phyloP scores from a whole-genome alignment of 2,797 vertebrate genomes.

The Pelochelys cantorii region DNA sequence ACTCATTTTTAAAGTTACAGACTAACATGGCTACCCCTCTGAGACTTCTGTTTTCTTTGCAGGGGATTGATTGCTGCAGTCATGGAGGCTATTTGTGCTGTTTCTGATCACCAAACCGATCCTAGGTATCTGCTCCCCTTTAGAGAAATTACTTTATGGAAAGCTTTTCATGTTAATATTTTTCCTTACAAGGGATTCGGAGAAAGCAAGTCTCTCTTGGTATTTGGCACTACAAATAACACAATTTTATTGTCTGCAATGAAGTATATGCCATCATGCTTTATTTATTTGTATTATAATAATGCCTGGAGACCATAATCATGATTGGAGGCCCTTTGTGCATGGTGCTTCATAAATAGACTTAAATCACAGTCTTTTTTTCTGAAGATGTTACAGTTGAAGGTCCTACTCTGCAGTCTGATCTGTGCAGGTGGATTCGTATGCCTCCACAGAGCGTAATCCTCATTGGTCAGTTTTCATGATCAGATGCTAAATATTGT shows the following conservation, averaged over 20 bases:
- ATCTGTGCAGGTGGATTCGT: background rate
- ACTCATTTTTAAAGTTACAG: background rate
- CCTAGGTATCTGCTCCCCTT: slow-evolving; percentile 63
- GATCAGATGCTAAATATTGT: background rate
- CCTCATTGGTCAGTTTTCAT: background rate
- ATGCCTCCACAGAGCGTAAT: background rate
- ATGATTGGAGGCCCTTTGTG: too few species aligned
- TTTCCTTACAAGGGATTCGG: background rate
- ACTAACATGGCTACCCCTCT: background rate
- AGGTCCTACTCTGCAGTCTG: background rate
- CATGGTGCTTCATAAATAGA: background rate
- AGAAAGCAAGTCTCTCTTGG: background rate
- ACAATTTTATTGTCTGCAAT: background rate
- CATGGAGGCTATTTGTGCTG: slow-evolving; percentile 45
- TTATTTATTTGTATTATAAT: background rate
- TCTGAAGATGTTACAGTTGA: background rate
- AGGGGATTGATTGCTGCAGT: background rate
- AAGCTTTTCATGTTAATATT: background rate
- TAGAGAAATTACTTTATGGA: background rate
- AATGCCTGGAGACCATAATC: background rate
- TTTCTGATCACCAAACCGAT: slow-evolving; percentile 47
- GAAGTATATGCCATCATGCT: background rate
- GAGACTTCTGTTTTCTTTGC: background rate
- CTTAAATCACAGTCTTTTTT: background rate
- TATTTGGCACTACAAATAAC: background rate